Base-by-base conservation (phyloP, 2,888 invertebrate species). In the Candidula unifasciata region DNA sequence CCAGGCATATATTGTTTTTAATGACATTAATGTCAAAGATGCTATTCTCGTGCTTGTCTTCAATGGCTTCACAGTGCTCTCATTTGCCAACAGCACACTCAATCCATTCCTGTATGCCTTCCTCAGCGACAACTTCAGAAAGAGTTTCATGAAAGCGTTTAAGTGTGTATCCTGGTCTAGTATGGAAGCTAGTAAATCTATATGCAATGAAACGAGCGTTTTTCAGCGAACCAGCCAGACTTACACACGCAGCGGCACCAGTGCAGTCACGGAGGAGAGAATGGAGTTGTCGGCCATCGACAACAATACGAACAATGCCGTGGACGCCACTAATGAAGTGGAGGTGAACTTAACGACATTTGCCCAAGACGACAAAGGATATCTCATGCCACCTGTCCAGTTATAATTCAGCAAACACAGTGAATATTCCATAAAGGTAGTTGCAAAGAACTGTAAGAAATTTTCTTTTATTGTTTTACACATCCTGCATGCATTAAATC, bases 21-120 rank as follows among this genome's bases (percentile, higher is more conserved):
- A 85, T 18, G 80, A 76, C 57, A 64, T 76, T 2, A 68, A 74
- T 5, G 52, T 44, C 3, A 30, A 16, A 52, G 33, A 27, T 18
- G 24, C 54, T 8, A 90, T 90, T 89, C 87, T 89, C 79, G 88
- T 91, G 33, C 87, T 89, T 24, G 87, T 93, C 66, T 92, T 92
- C 82, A 92, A 91, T 88, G 89, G 89, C 54, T 90, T 93, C 84
- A 93, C 93, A 8, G 89, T 93, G 35, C 87, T 93, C 80, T 91
- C 91, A 69, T 93, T 91, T 85, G 90, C 93, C 66, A 93, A 93
- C 88, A 93, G 92, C 87, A 92, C 92, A 90, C 87, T 93, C 10
- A 93, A 93, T 84, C 93, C 93, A 0, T 85, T 93, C 37, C 88
- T 93, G 68, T 93, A 93, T 87, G 93, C 93, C 73, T 93, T 93